phyloP scores from a whole-genome alignment of 1,140 invertebrate species.

The Bathynomus jamesi region DNA sequence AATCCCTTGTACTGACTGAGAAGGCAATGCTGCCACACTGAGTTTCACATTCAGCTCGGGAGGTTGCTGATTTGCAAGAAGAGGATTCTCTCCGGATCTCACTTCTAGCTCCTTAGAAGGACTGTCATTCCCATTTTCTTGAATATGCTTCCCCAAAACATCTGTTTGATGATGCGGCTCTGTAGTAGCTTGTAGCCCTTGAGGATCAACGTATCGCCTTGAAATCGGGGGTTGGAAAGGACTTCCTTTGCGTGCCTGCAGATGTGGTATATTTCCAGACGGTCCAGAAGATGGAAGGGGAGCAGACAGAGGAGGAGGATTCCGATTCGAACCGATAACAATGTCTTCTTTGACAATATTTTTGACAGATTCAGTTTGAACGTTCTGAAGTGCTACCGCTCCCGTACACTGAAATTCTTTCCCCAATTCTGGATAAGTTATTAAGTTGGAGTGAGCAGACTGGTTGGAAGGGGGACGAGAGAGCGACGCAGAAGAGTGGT shows the following conservation, averaged over 20 bases:
- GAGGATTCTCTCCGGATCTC: no score
- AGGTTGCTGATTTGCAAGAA: neutral
- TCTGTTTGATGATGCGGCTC: neutral
- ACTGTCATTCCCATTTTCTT: no score
- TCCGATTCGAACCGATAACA: conserved; percentile 4
- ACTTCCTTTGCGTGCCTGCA: conserved; percentile 23
- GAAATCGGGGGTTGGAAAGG: conserved; percentile 25
- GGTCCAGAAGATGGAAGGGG: conserved; percentile 21
- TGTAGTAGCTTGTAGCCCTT: neutral
- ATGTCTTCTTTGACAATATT: neutral
- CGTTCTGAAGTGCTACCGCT: neutral
- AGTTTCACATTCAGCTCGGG: neutral
- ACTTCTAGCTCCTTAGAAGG: no score
- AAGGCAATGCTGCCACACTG: conserved; percentile 15
- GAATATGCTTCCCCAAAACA: neutral
- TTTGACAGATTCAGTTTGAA: neutral
- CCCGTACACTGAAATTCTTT: conserved; percentile 5
- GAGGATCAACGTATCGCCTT: neutral
- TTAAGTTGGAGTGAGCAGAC: conserved; percentile 25
- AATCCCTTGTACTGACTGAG: conserved; percentile 13
- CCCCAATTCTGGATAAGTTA: conserved; percentile 12
- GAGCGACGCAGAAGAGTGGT: conserved; percentile 4
- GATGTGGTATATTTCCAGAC: conserved; percentile 11
- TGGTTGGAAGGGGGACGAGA: conserved; percentile 24
- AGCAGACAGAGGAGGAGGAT: neutral